phyloP scores from a whole-genome alignment of 2,888 invertebrate species.

The Rambutsinella grinnellia region DNA sequence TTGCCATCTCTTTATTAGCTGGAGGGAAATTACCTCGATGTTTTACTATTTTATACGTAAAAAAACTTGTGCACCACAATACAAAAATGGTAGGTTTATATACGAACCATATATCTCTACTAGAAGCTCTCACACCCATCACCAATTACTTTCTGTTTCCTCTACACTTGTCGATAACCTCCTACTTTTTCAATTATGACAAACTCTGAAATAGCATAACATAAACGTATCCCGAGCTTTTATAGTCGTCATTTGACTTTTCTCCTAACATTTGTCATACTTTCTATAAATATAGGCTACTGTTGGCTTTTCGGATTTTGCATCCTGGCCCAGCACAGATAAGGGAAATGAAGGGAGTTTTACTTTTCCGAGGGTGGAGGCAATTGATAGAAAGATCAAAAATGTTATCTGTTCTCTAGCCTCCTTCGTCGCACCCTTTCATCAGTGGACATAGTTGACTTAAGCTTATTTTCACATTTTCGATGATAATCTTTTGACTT shows the following conservation, averaged over 20 bases:
- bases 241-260: slow-evolving; percentile 20
- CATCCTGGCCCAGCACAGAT: slow-evolving; percentile 35
- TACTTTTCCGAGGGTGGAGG: background rate
- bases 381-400: background rate
- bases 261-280: slow-evolving; percentile 2
- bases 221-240: background rate
- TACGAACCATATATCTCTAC: background rate
- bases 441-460: background rate
- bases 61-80: no score
- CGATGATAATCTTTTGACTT: background rate
- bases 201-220: background rate
- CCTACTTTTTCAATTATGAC: slow-evolving; percentile 16
- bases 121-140: background rate
- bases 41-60: background rate
- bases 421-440: background rate
- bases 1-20: slow-evolving; percentile 44
- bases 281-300: slow-evolving; percentile 16
- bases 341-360: slow-evolving; percentile 21
- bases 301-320: slow-evolving; percentile 46
- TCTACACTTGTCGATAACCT: background rate
- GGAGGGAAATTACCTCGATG: slow-evolving; percentile 6
- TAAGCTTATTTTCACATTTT: background rate
- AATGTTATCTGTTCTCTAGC: background rate
- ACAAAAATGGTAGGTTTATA: background rate
- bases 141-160: slow-evolving; percentile 1